These are phyloP conservation scores for Chelonoidis abingdonii DNA, from an alignment of 2,113 vertebrate species.

Conservation along the genomic window DNA sequence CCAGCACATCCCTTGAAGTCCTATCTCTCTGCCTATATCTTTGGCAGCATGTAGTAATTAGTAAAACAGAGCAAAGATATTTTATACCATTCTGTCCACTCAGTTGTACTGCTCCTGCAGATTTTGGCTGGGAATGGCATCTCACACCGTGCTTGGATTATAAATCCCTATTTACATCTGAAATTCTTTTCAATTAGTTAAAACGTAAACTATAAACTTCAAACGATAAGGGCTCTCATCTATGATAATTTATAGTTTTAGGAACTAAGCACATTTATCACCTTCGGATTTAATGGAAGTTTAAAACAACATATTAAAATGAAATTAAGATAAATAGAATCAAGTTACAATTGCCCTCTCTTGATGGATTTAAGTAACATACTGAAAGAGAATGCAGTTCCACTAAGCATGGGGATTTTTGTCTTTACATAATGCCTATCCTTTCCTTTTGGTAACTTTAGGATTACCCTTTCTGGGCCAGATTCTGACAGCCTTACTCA, in stretches of 20 bases:
- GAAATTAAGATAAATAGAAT: conserved; percentile 61
- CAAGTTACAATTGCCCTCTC: not conserved
- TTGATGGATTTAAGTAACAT: conserved; percentile 21
- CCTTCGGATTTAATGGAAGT: conserved; percentile 46
- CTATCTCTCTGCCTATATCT: conserved; percentile 60
- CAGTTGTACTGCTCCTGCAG: not conserved
- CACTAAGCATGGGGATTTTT: not conserved
- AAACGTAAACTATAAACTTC: conserved; percentile 48
- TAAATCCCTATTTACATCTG: conserved; percentile 49
- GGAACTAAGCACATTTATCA: conserved; percentile 49
- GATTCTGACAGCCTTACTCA: not conserved
- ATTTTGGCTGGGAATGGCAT: conserved; percentile 44
- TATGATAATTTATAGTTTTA: conserved; percentile 57
- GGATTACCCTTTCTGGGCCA: not conserved
- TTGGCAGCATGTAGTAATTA: conserved; percentile 70
- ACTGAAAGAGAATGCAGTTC: not conserved
- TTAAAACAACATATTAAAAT: conserved; percentile 66
- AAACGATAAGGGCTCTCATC: not conserved
- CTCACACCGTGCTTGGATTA: conserved; percentile 48
- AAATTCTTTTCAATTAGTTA: conserved; percentile 63
- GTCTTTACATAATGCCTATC: not conserved
- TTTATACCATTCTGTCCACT: conserved; percentile 55
- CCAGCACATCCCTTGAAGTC: conserved; percentile 71
- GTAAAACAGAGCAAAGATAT: conserved; percentile 61
- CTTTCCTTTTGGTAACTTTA: not conserved